Evolutionary conservation across 2,888 invertebrate genomes (phyloP), one percentile per base, ranked within the genome.

Genomic region (Choristoneura rosaceana): DNA sequence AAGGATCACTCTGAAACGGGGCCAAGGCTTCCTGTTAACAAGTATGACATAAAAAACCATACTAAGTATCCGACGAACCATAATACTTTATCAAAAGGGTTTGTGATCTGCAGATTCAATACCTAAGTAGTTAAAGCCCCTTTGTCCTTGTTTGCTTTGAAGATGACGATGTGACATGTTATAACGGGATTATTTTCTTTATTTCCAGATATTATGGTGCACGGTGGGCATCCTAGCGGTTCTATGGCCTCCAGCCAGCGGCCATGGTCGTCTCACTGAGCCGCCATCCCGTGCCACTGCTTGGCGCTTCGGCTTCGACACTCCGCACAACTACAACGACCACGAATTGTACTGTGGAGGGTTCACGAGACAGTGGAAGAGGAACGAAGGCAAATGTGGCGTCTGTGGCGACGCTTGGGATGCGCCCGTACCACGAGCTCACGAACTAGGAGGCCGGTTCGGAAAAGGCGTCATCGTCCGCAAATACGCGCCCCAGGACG

Each of bases 401-500:
- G 95, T 97, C 61, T 98, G 98, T 81, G 98, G 98, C 0, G 98
- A 98, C 87, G 95, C 98, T 1, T 98, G 97, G 97, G 97, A 98
- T 81, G 80, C 95, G 67, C 90, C 95, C 76, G 77, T 83, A 83
- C 98, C 98, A 0, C 95, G 98, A 67, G 94, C 96, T 0, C 97
- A 98, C 88, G 98, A 98, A 87, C 95, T 95, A 55, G 98, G 98
- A 0, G 98, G 98, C 8, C 95, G 96, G 73, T 98, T 97, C 91
- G 97, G 97, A 5, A 96, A 96, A 84, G 97, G 97, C 0, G 95
- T 98, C 60, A 96, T 98, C 73, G 98, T 97, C 0, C 95, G 97
- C n/a, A 95, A 95, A 82, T 98, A 98, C 84, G 95, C 95, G 25
- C 95, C 96, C 0, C 95, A 96, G 69, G 94, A 96, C 58, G 88